phyloP scores from a whole-genome alignment of 2,888 invertebrate species.

The Plusia festucae region DNA sequence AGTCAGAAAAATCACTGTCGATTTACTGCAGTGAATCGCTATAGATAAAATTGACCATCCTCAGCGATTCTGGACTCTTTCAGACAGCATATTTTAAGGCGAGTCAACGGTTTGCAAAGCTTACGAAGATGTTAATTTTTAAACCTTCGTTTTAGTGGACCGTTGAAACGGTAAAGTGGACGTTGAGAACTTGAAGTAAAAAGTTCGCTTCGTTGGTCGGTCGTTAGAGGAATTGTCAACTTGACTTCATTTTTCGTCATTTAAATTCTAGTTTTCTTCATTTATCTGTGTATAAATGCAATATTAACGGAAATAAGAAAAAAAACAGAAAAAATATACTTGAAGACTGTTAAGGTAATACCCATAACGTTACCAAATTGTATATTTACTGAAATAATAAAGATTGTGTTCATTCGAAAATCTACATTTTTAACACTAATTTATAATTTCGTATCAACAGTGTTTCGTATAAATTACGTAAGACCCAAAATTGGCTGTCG shows the following conservation, averaged over 20 bases:
- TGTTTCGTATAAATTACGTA: background rate
- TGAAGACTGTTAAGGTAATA: too few species aligned
- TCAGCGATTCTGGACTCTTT: conserved; percentile 56
- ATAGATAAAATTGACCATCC: conserved; percentile 81
- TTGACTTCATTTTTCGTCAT: conserved; percentile 20
- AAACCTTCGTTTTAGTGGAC: conserved; percentile 33
- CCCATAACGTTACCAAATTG: too few species aligned
- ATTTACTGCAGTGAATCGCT: conserved; percentile 79
- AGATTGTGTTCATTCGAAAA: background rate
- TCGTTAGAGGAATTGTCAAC: conserved; percentile 29
- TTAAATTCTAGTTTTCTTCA: background rate
- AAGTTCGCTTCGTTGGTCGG: conserved; percentile 26
- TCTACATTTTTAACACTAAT: too few species aligned
- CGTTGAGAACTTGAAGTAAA: conserved; percentile 32
- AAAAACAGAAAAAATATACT: too few species aligned
- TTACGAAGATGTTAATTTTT: conserved; percentile 57
- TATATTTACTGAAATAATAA: background rate
- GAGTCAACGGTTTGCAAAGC: conserved; percentile 50
- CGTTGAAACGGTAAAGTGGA: conserved; percentile 43
- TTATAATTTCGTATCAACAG: too few species aligned
- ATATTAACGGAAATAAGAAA: background rate
- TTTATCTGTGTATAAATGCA: background rate
- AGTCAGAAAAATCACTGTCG: conserved; percentile 78
- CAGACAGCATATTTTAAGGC: conserved; percentile 63
- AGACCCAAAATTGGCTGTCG: background rate